Evolutionary conservation across 1,140 invertebrate genomes (phyloP).

Genomic region (Heliconius hewitsoni): DNA sequence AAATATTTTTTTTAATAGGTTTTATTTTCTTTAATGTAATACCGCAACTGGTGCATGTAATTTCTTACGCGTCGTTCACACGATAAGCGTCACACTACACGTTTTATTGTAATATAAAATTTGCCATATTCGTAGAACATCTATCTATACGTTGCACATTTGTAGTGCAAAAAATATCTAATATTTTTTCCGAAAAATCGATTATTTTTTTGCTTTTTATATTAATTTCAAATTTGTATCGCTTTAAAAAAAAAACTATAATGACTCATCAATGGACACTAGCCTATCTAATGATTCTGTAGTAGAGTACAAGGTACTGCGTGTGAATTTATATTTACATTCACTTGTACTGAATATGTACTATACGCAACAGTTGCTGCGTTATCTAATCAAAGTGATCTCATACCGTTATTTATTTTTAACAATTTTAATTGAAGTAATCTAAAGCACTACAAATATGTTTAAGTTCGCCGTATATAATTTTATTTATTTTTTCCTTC

Average conservation of each 20-base stretch:
- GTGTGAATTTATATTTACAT: background rate
- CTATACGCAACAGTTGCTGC: background rate
- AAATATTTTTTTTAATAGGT: too few species aligned
- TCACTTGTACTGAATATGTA: background rate
- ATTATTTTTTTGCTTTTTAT: too few species aligned
- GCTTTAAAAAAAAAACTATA: too few species aligned
- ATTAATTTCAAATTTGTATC: too few species aligned
- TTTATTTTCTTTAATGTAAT: background rate
- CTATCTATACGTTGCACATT: too few species aligned
- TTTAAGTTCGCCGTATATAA: background rate
- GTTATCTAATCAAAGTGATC: constrained; percentile 7
- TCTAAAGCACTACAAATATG: background rate
- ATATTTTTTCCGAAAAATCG: too few species aligned
- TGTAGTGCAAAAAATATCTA: too few species aligned
- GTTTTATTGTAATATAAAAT: background rate
- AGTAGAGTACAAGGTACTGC: too few species aligned
- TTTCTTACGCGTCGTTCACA: background rate
- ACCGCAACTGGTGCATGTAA: background rate
- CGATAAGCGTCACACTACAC: background rate
- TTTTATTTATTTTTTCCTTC: background rate
- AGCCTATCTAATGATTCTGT: too few species aligned
- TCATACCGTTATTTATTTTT: background rate
- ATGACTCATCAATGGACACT: too few species aligned
- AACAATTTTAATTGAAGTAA: constrained; percentile 5
- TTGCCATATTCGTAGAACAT: too few species aligned